Percentiles rank a stretch among this genome's conserved stretches.
Evolutionary conservation across 92 coral and sea anemone species (phyloP).

Genomic region (Heteractis magnifica): DNA sequence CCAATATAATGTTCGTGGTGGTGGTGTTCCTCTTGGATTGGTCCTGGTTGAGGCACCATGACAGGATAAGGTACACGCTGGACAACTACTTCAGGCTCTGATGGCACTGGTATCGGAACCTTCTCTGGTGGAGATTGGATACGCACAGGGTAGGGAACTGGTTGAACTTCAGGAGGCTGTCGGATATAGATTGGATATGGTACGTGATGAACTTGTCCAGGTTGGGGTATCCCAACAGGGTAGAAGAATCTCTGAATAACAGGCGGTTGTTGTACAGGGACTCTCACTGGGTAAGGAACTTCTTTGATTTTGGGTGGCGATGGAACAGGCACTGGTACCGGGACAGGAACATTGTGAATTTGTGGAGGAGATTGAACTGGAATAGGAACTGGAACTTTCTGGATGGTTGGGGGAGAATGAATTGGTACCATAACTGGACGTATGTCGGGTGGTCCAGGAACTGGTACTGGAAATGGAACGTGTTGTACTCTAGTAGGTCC

Average conservation of each 20-base stretch:
- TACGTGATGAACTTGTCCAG: conserved; percentile 64
- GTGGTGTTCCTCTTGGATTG: conserved; percentile 28
- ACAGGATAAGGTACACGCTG: conserved; percentile 80
- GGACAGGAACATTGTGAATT: conserved; percentile 13
- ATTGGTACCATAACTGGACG: conserved; percentile 55
- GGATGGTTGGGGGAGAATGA: conserved; percentile 45
- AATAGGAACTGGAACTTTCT: conserved; percentile 46
- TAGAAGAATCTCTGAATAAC: conserved; percentile 64
- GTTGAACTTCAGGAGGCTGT: conserved; percentile 59
- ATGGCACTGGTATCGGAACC: conserved; percentile 70
- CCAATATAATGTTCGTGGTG: conserved; percentile 41
- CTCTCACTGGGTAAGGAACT: conserved; percentile 81
- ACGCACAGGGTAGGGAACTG: conserved; percentile 62
- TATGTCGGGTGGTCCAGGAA: conserved; percentile 69
- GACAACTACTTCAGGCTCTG: conserved; percentile 64
- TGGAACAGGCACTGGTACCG: conserved; percentile 51
- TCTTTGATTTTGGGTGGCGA: conserved; percentile 72
- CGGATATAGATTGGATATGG: conserved; percentile 71
- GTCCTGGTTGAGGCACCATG: conserved; percentile 40
- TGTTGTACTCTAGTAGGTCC: conserved; percentile 46
- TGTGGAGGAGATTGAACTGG: conserved; percentile 59
- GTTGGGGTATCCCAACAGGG: conserved; percentile 75
- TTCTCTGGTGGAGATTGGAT: conserved; percentile 65
- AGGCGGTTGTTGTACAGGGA: conserved; percentile 81
- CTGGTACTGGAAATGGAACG: conserved; percentile 62